A percentile compares a stretch with the other conserved stretches of the same genome.
Conservation (phyloP, 53 echinoderm and acorn worm species). For the Mesocentrotus franciscanus region DNA sequence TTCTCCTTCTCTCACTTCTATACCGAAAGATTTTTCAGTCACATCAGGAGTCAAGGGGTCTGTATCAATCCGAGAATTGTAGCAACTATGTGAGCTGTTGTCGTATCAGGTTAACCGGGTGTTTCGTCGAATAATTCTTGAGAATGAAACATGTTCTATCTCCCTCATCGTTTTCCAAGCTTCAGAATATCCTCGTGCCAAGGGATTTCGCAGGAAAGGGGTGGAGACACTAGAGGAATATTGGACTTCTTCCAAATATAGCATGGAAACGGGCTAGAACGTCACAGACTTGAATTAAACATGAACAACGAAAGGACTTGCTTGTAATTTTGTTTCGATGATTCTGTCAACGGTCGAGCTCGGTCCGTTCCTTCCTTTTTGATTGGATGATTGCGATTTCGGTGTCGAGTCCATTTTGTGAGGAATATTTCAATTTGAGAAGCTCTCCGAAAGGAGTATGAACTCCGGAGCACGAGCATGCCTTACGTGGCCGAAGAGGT, state of each 20-base stretch:
- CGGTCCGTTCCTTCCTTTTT: neutral
- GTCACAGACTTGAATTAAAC: neutral
- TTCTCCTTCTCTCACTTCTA: neutral
- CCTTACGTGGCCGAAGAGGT: neutral
- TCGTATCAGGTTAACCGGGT: neutral
- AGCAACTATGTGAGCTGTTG: neutral
- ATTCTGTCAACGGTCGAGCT: slow-evolving; percentile 8
- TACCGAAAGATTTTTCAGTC: neutral
- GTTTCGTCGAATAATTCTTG: slow-evolving; percentile 4
- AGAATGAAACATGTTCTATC: neutral
- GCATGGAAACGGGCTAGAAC: neutral
- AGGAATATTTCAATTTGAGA: slow-evolving; percentile 29
- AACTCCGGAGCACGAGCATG: neutral
- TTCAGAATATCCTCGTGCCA: neutral
- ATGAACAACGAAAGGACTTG: neutral
- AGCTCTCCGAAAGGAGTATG: neutral
- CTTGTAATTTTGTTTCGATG: neutral
- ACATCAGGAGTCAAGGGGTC: neutral
- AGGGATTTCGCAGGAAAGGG: neutral
- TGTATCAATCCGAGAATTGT: neutral
- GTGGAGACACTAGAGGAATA: neutral
- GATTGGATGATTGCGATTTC: slow-evolving; percentile 28
- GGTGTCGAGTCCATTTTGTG: slow-evolving; percentile 2
- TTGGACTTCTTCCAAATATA: slow-evolving; percentile 29
- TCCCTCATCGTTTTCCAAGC: neutral